These are phyloP conservation scores for Antechinus stuartii DNA, from an alignment of 2,113 vertebrate species.

Conservation along the genomic window DNA sequence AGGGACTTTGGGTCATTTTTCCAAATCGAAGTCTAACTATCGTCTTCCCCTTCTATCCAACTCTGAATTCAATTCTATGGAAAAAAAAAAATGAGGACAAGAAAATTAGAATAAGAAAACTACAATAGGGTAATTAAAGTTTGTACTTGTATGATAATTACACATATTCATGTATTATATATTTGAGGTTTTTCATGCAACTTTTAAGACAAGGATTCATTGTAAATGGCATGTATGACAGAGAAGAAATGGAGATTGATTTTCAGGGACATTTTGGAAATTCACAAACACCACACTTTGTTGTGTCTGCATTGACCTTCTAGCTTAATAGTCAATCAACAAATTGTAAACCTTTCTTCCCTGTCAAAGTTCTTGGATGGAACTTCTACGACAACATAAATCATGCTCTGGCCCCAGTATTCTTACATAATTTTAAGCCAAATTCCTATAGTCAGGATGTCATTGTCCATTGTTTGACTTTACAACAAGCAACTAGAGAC, in stretches of 20 bases:
- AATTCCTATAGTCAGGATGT: background rate
- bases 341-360: background rate
- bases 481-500: background rate
- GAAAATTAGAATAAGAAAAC: background rate
- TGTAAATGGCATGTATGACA: background rate
- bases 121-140: background rate
- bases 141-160: background rate
- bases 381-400: background rate
- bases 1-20: background rate
- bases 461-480: background rate
- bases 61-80: background rate
- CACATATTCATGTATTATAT: background rate
- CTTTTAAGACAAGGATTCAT: background rate
- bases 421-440: background rate
- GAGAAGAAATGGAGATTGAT: background rate
- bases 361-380: background rate
- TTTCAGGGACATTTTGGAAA: background rate
- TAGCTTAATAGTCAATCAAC: background rate
- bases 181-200: background rate
- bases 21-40: background rate
- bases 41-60: background rate
- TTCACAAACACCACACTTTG: background rate
- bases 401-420: background rate
- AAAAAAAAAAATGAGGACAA: background rate
- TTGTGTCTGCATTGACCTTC: background rate